Evolutionary conservation across 2,888 invertebrate genomes (phyloP), one percentile per base, ranked within the genome.

Genomic region (Athalia cordata): DNA sequence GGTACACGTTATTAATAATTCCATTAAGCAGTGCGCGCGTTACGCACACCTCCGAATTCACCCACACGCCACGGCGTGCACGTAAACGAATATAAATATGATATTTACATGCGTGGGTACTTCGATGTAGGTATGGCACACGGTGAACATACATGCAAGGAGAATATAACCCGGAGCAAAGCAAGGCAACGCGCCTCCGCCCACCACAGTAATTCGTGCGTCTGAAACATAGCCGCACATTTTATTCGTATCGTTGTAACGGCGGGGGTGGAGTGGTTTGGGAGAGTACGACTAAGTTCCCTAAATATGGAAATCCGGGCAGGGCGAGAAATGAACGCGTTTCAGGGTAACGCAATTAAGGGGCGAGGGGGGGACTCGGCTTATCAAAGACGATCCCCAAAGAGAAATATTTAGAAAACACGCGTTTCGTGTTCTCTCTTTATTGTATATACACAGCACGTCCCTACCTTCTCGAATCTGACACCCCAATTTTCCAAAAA

Each of bases 1-100:
- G 72, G 61, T 57, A 72, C 59, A 72, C 72, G 72, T 72, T 72
- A 72, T 72, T 72, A 72, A 72, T 72, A 72, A 72, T 61, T 72
- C 72, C 72, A 72, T 72, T 59, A 59, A 59, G 72, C 72, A 45
- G 6, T 61, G 70, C 11, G 67, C 47, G 50, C 55, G 70, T 70
- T 70, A 70, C 8, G 45, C 29, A 49, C 66, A 13, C 9, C 45
- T 8, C 9, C 29, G 5, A 11, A 5, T 47, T 29, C n/a, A 13
- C 62, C 8, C 11, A 15, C 62, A n/a, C 62, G 13, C 13, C 62
- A 8, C 55, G 62, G 1, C 29, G 29, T 29, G 29, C 29, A 29
- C 29, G 29, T 29, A 29, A 29, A 29, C 29, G 29, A 29, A 29
- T 29, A 29, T 29, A 29, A 29, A 29, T 29, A 29, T 29, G 29